phyloP scores from a whole-genome alignment of 2,113 vertebrate species.

The Catharus bicknelli region DNA sequence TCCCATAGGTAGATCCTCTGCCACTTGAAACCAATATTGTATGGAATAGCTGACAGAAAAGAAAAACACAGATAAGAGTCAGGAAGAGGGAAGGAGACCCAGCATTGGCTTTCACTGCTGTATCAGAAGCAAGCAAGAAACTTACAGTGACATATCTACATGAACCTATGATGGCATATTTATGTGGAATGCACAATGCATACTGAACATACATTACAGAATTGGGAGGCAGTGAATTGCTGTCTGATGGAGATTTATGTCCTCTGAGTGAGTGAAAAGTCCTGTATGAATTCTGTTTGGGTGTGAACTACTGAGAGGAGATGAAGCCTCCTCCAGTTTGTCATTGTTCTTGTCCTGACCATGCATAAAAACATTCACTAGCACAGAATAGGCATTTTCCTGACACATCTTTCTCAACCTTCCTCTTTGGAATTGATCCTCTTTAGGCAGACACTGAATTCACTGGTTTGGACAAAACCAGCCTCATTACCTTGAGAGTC shows the following conservation, averaged over 20 bases:
- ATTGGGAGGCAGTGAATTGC: neutral
- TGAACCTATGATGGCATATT: neutral
- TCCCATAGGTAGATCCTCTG: neutral
- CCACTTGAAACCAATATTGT: constrained; percentile 1
- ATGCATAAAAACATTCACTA: neutral
- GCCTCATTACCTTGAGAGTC: neutral
- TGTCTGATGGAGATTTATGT: neutral
- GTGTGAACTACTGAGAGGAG: neutral
- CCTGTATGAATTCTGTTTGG: neutral
- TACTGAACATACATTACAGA: rapidly evolving
- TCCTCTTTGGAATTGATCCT: neutral
- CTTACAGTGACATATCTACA: neutral
- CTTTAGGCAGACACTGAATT: neutral
- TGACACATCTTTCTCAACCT: neutral
- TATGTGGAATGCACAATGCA: neutral
- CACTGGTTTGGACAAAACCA: neutral
- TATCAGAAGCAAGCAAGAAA: neutral
- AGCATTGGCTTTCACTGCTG: neutral
- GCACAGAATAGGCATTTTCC: neutral
- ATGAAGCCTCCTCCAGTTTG: neutral
- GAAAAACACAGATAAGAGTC: neutral
- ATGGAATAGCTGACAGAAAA: constrained; percentile 6
- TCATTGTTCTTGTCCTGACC: neutral
- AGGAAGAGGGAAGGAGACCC: neutral
- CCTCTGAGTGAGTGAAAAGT: neutral